phyloP scores from a whole-genome alignment of 2,888 invertebrate species.

The Capitulum mitella region DNA sequence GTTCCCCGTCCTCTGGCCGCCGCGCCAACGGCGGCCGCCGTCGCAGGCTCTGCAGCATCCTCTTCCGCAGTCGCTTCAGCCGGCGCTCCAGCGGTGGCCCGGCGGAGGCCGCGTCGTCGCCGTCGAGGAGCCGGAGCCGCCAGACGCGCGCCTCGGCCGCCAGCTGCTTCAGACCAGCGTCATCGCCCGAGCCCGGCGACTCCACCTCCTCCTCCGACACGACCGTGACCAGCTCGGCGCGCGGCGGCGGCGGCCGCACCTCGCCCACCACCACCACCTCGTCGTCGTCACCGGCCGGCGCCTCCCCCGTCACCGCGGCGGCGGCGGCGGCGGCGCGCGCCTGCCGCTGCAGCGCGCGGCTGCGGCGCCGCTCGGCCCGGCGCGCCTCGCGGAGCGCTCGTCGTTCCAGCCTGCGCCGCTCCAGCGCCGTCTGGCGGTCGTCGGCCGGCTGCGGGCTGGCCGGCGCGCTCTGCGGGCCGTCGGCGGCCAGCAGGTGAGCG shows the following conservation, averaged over 20 bases:
- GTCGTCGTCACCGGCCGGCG: constrained; percentile 70
- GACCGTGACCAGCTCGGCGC: constrained; percentile 43
- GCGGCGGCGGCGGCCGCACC: constrained; percentile 61
- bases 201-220: constrained; percentile 58
- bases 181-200: constrained; percentile 46
- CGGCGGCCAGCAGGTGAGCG: neutral
- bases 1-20: too few species aligned
- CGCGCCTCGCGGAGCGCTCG: neutral
- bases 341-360: neutral
- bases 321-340: neutral
- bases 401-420: neutral
- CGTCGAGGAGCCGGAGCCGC: neutral
- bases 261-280: constrained; percentile 75
- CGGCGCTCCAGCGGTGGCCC: too few species aligned
- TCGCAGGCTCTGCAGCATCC: neutral
- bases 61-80: neutral
- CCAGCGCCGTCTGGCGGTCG: neutral
- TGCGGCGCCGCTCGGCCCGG: neutral
- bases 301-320: neutral
- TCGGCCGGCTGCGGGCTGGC: neutral
- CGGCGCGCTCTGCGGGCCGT: neutral
- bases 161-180: too few species aligned
- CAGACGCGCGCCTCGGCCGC: constrained; percentile 24
- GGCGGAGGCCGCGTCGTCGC: neutral
- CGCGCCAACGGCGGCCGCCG: neutral